Evolutionary conservation across 2,113 vertebrate genomes (phyloP).

Genomic region (Heterotilapia buettikoferi): DNA sequence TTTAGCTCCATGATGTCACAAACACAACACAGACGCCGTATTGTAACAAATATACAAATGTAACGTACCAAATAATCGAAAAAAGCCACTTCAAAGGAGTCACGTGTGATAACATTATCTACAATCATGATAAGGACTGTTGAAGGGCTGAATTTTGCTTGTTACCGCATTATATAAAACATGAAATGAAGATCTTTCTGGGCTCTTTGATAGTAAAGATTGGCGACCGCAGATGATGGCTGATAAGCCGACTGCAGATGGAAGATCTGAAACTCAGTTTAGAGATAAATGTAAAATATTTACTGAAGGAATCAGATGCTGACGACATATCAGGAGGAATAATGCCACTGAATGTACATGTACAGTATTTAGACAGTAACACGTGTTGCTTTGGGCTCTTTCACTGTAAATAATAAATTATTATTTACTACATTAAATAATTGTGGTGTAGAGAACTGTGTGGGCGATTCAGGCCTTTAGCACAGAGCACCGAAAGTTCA

Average conservation of each 20-base stretch:
- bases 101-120: background rate
- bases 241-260: background rate
- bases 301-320: background rate
- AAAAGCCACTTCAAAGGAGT: background rate
- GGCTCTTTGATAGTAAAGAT: background rate
- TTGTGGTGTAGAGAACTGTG: background rate
- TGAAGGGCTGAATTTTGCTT: background rate
- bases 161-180: background rate
- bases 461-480: background rate
- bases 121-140: background rate
- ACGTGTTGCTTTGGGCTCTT: background rate
- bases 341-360: background rate
- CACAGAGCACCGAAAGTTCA: background rate
- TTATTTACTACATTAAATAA: background rate
- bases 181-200: background rate
- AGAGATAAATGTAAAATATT: background rate
- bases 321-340: background rate
- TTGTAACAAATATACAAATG: background rate
- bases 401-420: background rate
- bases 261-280: background rate
- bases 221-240: background rate
- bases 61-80: accelerated
- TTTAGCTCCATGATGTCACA: background rate
- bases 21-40: background rate
- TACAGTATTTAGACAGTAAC: background rate